Evolutionary conservation across 2,888 invertebrate species (phyloP), one percentile per base, ranked within the genome.

Genomic region (Nephrocerus scutellatus): DNA sequence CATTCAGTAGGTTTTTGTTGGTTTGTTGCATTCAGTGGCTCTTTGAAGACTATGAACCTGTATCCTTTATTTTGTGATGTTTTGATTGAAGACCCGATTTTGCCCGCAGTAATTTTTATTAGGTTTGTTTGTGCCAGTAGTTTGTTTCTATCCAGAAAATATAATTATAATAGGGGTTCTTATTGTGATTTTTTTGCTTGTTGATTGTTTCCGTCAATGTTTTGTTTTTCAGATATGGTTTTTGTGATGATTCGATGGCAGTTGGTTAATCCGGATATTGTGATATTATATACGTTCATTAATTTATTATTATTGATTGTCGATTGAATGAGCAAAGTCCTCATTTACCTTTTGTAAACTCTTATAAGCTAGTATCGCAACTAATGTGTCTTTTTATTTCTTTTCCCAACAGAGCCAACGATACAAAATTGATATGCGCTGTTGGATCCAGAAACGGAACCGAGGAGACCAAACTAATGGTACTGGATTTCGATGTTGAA

Each of bases 381-480:
- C 12, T 18, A 4, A 18, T 18, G 12, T 10, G 19, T 35, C 1
- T 13, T 42, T 28, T 43, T 30, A 19, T 20, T 22, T n/a, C 25
- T 33, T 38, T 14, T 23, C 8, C 30, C 38, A 39, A 14, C 42
- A 71, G 76, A 14, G 93, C 96, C 36, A 93, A 88, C 56, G 87
- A 93, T 60, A 96, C 96, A 14, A 93, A 95, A 69, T 77, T 98
- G 46, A 92, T 97, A 33, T 98, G 97, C 70, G 98, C 98, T 4
- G 97, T 97, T 13, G 98, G 98, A 41, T 96, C 95, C 50, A 80
- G 98, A 23, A 98, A 97, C 63, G 96, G 96, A 39, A 97, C 96
- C 6, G 98, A 98, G 72, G 97, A 97, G 71, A 98, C 98, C 7
- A 98, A 98, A 70, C 78, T 98, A 21, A 79, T 98, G 57, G 93